Base-by-base conservation (phyloP, 1,140 invertebrate species). In the Capitella teleta region DNA sequence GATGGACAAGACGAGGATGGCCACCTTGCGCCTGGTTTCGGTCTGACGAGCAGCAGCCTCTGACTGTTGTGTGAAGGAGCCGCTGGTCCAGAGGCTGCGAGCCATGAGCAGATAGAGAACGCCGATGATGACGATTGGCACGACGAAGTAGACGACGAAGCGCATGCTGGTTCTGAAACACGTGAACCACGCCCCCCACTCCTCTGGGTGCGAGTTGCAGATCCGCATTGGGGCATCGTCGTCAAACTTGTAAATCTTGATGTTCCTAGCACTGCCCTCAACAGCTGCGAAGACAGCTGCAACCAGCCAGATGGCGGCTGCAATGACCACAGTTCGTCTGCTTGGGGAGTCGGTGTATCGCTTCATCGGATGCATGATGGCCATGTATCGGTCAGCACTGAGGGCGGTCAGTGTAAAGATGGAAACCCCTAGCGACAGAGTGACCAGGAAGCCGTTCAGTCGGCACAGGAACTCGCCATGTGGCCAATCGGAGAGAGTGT, bases 401-500 rank as follows among this genome's bases (percentile, higher is more conserved):
- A 95, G 74, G 0, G 87, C 88, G 0, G 87, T 91, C 38, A 95
- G 72, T 0, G 89, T 94, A 65, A 94, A 93, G 3, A 94, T 87
- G 0, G 89, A 92, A 0, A 95, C 89, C 0, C 88, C 89, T 38
- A 93, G 84, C n/a, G 86, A 91, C 51, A 93, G 77, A 61, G 92
- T 87, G 63, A 89, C 89, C n/a, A 85, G 80, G 51, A 81, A 87
- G 68, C 92, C 87, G 1, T 82, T 85, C 2, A 84, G 70, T 58
- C 83, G 85, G 66, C 87, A 91, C 1, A 87, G 70, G 5, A 78
- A 53, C 23, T 78, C 70, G 4, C 86, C 86, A 68, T 82, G 89
- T 0, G 86, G 86, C 86, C 88, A 94, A 2, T 82, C 84, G 44
- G 86, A 83, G 49, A 89, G 67, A 0, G 86, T 87, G 72, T 91